Conservation (phyloP, 2,113 vertebrate species). For the Callaeas wilsoni region DNA sequence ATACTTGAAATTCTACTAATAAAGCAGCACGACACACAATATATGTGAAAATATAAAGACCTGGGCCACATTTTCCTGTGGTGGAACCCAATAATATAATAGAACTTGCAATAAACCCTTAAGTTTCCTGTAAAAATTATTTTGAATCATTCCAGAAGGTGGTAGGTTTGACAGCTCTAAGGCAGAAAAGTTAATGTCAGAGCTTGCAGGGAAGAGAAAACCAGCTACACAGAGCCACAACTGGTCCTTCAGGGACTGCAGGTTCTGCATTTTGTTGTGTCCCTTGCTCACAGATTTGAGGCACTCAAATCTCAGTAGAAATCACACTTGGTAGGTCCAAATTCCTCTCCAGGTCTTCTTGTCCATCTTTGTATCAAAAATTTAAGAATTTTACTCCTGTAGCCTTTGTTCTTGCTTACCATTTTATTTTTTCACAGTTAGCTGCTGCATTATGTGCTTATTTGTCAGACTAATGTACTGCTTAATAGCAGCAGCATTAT, state of each 20-base stretch:
- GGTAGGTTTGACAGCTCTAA: not conserved
- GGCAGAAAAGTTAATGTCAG: not conserved
- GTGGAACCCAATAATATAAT: not conserved
- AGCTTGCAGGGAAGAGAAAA: not conserved
- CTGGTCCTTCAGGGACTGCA: not conserved
- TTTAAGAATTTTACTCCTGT: not conserved
- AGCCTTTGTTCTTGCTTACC: not conserved
- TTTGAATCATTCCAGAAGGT: not conserved
- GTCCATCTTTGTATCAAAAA: not conserved
- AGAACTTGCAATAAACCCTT: not conserved
- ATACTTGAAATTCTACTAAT: not conserved
- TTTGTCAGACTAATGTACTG: not conserved
- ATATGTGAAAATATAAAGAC: not conserved
- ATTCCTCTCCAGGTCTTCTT: not conserved
- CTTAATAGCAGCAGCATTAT: not conserved
- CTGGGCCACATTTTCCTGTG: not conserved
- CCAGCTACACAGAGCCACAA: not conserved
- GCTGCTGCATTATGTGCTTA: not conserved
- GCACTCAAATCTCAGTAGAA: not conserved
- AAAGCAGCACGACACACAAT: not conserved
- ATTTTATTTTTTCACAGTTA: not conserved
- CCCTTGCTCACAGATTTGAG: not conserved
- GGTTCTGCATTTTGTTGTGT: not conserved
- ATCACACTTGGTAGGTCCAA: not conserved
- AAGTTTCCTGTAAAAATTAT: not conserved